These are phyloP conservation scores for Trichogramma dendrolimi DNA, from an alignment of 2,888 invertebrate species.

Conservation along the genomic window DNA sequence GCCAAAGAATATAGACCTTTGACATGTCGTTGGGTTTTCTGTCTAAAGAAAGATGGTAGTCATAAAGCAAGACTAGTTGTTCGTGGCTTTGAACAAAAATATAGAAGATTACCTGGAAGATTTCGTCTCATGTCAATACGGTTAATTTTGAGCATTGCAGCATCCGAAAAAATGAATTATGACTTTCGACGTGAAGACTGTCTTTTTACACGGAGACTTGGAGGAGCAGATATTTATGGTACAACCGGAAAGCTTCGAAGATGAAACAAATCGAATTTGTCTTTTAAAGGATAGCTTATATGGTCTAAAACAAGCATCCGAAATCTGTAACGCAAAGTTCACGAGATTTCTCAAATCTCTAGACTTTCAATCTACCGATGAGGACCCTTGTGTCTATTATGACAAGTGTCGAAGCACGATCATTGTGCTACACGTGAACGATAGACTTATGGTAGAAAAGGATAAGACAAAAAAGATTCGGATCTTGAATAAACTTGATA, in stretches of 20 bases:
- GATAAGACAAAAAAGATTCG: too few species aligned
- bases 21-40: constrained; percentile 28
- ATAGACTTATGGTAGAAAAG: too few species aligned
- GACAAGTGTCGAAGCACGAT: too few species aligned
- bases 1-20: constrained; percentile 22
- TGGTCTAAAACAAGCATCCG: too few species aligned
- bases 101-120: constrained; percentile 37
- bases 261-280: constrained; percentile 30
- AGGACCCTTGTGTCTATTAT: too few species aligned
- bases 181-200: constrained; percentile 33
- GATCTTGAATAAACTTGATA: too few species aligned
- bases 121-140: constrained; percentile 34
- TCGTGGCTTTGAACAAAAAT: constrained; percentile 35
- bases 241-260: constrained; percentile 35
- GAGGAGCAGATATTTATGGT: constrained; percentile 24
- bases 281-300: too few species aligned
- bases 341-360: too few species aligned
- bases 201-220: constrained; percentile 30
- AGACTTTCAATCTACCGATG: too few species aligned
- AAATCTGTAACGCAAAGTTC: too few species aligned
- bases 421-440: too few species aligned
- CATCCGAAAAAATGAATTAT: constrained; percentile 28
- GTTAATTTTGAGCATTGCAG: constrained; percentile 33
- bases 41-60: constrained; percentile 32
- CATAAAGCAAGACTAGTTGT: constrained; percentile 35